phyloP scores from a whole-genome alignment of 2,797 vertebrate species.

The Chelonia mydas region DNA sequence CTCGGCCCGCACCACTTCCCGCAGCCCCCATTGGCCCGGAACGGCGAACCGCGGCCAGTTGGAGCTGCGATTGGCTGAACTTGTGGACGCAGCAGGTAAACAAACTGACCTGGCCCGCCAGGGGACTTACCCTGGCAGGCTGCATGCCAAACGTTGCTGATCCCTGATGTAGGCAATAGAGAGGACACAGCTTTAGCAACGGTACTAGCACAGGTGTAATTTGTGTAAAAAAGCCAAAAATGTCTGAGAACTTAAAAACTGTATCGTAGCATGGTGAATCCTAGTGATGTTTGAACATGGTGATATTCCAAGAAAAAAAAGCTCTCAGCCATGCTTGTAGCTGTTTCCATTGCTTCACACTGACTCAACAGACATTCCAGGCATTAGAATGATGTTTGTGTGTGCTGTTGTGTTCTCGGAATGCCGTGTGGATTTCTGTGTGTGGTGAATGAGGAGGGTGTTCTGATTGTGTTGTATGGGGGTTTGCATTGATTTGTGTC shows the following conservation, averaged over 20 bases:
- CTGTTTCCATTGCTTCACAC: not conserved
- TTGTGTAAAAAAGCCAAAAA: not conserved
- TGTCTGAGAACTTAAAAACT: not conserved
- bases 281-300: not conserved
- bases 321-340: not conserved
- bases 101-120: no score
- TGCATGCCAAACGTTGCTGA: no score
- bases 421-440: not conserved
- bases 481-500: no score
- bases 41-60: no score
- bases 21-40: no score
- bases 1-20: no score
- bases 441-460: not conserved
- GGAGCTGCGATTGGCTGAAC: no score
- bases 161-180: not conserved
- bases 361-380: not conserved
- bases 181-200: not conserved
- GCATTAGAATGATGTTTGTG: not conserved
- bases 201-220: not conserved
- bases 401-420: not conserved
- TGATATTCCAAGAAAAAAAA: not conserved
- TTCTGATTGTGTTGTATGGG: not conserved
- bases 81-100: no score
- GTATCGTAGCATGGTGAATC: not conserved
- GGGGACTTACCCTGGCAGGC: no score